phyloP scores from a whole-genome alignment of 1,140 invertebrate species.

The Bombyx mandarina region DNA sequence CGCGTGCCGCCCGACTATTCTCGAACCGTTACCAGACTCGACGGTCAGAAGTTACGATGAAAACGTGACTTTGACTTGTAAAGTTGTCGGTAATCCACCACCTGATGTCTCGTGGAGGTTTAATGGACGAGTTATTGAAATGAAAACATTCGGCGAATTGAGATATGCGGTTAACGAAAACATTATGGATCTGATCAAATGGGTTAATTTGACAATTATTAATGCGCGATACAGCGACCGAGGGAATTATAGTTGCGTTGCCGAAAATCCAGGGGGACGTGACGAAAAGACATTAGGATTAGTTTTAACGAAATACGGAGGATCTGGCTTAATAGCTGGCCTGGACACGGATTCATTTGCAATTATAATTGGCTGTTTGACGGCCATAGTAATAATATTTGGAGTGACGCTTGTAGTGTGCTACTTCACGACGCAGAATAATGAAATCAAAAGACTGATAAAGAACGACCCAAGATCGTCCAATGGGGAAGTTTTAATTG shows the following conservation, averaged over 20 bases:
- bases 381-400: slow-evolving; percentile 71
- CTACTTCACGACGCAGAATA: slow-evolving; percentile 76
- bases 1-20: slow-evolving; percentile 84
- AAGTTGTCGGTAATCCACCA: slow-evolving; percentile 81
- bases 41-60: slow-evolving; percentile 75
- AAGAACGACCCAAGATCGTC: slow-evolving; percentile 75
- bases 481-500: slow-evolving; percentile 74
- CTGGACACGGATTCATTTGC: slow-evolving; percentile 64
- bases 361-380: slow-evolving; percentile 68
- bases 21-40: slow-evolving; percentile 68
- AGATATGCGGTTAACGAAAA: slow-evolving; percentile 68
- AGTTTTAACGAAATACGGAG: slow-evolving; percentile 67
- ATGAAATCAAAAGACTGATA: slow-evolving; percentile 70
- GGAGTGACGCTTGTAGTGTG: slow-evolving; percentile 75
- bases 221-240: slow-evolving; percentile 81
- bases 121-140: slow-evolving; percentile 73
- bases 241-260: slow-evolving; percentile 89
- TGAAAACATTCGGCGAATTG: slow-evolving; percentile 69
- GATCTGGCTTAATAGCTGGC: slow-evolving; percentile 55
- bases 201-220: slow-evolving; percentile 85
- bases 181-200: slow-evolving; percentile 70
- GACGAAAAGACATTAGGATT: slow-evolving; percentile 82
- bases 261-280: slow-evolving; percentile 87
- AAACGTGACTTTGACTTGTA: slow-evolving; percentile 85
- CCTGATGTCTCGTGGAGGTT: slow-evolving; percentile 84